Evolutionary conservation across 2,888 invertebrate genomes (phyloP), one percentile per base, ranked within the genome.

Genomic region (Dryobotodes eremita): DNA sequence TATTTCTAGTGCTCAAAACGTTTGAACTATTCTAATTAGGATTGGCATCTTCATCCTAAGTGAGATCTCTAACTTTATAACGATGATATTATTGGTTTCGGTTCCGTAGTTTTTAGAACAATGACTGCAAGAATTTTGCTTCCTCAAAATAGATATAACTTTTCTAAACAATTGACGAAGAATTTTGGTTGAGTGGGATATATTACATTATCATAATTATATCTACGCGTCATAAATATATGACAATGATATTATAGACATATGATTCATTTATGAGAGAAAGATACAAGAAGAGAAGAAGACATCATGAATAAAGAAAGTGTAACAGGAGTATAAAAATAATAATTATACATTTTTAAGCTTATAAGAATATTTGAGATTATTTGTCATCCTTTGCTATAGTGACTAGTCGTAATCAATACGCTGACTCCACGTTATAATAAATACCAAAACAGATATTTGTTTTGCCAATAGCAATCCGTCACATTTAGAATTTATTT

Each of bases 31-130:
- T 59, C 15, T 65, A 53, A 71, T 31, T 65, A 65, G 57, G 11
- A 59, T 13, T 59, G 65, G 57, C 64, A 59, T 53, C 31, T 71
- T 50, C 15, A 71, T 31, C 8, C 20, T 15, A 1, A 48, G 36
- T 50, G 42, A 1, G 15, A 26, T 59, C n/a, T n/a, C n/a, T n/a
- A 59, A 71, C 57, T 71, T 79, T 59, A 23, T 42, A 71, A 79
- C n/a, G 23, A 75, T 61, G 10, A 23, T 73, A 42, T 20, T 7
- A n/a, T 26, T 69, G 2, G 20, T 23, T 55, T 36, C 17, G 6
- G 17, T 48, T 62, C 3, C 36, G 0, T 69, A 6, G 11, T 23
- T 31, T 42, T 62, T 20, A 26, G 48, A 57, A 48, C 7, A 64
- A 69, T n/a, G 6, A 26, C 17, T 26, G 1, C 4, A 1, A 3